phyloP scores from a whole-genome alignment of 1,140 invertebrate species.

The Pachypeltis micranthus region DNA sequence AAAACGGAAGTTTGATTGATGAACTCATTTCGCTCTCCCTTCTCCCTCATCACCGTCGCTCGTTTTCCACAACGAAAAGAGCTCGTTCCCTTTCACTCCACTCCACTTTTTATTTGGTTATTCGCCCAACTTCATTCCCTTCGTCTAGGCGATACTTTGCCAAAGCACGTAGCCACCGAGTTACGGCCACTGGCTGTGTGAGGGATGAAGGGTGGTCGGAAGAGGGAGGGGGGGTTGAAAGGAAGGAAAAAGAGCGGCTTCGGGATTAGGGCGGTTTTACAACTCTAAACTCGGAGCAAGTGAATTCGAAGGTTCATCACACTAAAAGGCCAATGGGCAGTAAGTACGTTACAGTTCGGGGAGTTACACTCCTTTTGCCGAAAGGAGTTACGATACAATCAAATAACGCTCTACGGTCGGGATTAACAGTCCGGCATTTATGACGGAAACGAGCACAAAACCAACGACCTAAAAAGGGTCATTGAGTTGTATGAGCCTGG shows the following conservation, averaged over 20 bases:
- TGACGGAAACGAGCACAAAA: too few species aligned
- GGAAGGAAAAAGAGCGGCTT: neutral
- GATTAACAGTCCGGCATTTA: too few species aligned
- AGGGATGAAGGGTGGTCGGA: neutral
- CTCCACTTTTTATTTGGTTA: slow-evolving; percentile 4
- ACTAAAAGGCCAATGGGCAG: neutral
- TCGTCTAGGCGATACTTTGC: neutral
- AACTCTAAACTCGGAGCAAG: neutral
- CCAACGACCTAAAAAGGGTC: too few species aligned
- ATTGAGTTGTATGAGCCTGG: too few species aligned
- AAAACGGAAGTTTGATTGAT: slow-evolving; percentile 6
- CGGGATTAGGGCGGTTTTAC: too few species aligned
- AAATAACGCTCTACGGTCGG: too few species aligned
- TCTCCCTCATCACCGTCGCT: neutral
- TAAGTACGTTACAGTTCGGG: too few species aligned
- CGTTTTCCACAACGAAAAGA: neutral
- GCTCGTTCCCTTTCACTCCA: neutral
- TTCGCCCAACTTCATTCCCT: neutral
- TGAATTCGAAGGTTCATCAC: slow-evolving; percentile 6
- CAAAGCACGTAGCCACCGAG: neutral
- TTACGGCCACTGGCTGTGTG: neutral
- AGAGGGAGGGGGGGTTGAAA: neutral
- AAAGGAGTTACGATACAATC: too few species aligned
- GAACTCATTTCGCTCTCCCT: slow-evolving; percentile 1
- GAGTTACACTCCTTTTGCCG: too few species aligned